Base-by-base conservation (phyloP, 2,113 vertebrate genomes). In the Thinocorus orbignyianus region DNA sequence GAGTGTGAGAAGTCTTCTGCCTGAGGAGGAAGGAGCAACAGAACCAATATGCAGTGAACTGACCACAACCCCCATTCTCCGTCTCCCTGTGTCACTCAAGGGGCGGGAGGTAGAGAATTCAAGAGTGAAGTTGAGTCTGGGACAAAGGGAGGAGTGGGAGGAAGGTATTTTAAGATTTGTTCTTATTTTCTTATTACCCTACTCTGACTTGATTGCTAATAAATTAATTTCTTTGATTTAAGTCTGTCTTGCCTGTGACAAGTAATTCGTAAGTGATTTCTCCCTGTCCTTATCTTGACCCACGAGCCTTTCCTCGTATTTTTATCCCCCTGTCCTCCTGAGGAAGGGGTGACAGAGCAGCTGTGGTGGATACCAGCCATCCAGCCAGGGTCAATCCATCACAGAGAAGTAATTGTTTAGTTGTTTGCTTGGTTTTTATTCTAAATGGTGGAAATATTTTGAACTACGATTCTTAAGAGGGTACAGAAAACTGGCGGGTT, bases 21-120 rank as follows among this genome's bases (percentile, higher is more conserved):
- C 16, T 15, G 35, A 44, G 62, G 35, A 62, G 22, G 33, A 83
- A 30, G 31, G n/a, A 80, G 18, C 8, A 1, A 17, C 39, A 41
- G 37, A 68, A 28, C 44, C 10, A n/a, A 6, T 7, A 0, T 48
- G 20, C 79, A 37, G 44, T 3, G 6, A 58, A 16, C 18, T 18
- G 70, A 80, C 22, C 1, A 1, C 16, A 54, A 3, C 10, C 49
- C 12, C 22, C 23, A 7, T 68, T 91, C 8, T 6, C 24, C 0
- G 0, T 90, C 4, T 5, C 2, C 7, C 8, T 80, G 35, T 2
- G 2, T 54, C 1, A 1, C 20, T 41, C 9, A 3, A 3, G 9
- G 23, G 35, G 4, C 11, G 37, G 42, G 16, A 68, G n/a, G 52
- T 4, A 54, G 41, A 62, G 26, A 72, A 58, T 28, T 54, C 1